phyloP scores from a whole-genome alignment of 53 echinoderm and acorn worm species.

The Zoroaster sp. region DNA sequence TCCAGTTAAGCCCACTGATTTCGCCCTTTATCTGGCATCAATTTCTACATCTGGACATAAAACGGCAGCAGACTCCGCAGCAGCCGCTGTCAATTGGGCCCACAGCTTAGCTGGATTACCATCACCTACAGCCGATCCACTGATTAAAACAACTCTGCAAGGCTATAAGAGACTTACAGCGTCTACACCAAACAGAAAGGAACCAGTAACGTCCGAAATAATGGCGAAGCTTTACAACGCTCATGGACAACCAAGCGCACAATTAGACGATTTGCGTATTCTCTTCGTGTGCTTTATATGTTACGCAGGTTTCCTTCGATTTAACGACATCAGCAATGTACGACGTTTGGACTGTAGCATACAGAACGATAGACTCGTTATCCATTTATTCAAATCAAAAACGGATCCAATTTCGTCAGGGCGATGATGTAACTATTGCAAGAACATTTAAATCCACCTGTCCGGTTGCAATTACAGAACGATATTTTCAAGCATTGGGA shows the following conservation, averaged over 20 bases:
- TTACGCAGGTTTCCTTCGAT: conserved; percentile 33
- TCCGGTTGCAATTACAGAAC: neutral
- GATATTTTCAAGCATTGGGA: neutral
- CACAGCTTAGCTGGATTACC: conserved; percentile 18
- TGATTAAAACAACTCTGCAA: conserved; percentile 36
- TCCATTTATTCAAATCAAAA: neutral
- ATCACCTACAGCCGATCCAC: conserved; percentile 44
- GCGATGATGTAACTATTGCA: neutral
- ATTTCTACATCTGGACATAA: neutral
- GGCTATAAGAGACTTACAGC: conserved; percentile 34
- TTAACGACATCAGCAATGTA: neutral
- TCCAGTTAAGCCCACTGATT: neutral
- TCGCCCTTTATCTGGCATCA: neutral
- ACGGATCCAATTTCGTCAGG: neutral
- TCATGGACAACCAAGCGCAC: neutral
- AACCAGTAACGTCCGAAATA: conserved; percentile 12
- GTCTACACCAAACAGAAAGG: neutral
- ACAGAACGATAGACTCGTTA: neutral
- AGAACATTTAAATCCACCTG: too few relatives aligned
- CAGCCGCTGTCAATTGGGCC: neutral
- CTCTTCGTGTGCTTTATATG: neutral
- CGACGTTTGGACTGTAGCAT: neutral
- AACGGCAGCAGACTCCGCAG: neutral
- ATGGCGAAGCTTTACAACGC: neutral
- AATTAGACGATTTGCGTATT: neutral